These are phyloP conservation scores for Dastarcus helophoroides DNA, from an alignment of 2,888 invertebrate species.

Conservation along the genomic window DNA sequence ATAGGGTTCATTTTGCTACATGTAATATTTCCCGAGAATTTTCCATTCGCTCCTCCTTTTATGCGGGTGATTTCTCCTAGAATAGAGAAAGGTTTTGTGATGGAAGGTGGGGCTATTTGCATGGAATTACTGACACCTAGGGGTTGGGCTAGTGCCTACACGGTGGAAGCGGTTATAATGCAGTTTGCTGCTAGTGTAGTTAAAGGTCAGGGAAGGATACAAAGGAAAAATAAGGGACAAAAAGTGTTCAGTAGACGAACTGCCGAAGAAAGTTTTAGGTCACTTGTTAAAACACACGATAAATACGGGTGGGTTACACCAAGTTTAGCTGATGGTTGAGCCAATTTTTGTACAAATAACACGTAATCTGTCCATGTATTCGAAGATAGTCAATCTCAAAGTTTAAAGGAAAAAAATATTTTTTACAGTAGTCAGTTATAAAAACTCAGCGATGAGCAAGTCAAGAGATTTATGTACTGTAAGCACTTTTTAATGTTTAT, in stretches of 20 bases:
- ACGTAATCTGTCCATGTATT: no score
- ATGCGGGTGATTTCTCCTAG: constrained; percentile 52
- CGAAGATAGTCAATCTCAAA: no score
- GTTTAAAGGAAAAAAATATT: no score
- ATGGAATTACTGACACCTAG: constrained; percentile 79
- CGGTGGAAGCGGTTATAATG: constrained; percentile 79
- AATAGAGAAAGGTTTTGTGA: constrained; percentile 67
- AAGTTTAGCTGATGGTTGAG: constrained; percentile 72
- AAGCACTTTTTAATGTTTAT: no score
- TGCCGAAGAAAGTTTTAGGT: constrained; percentile 81
- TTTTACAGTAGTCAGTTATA: no score
- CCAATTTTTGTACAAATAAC: no score
- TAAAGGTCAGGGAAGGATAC: constrained; percentile 76
- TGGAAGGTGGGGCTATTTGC: constrained; percentile 84
- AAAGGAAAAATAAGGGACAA: constrained; percentile 63
- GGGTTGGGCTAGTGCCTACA: constrained; percentile 82
- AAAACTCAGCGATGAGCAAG: no score
- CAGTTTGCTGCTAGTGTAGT: constrained; percentile 82
- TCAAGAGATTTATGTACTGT: no score
- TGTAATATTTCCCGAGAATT: constrained; percentile 76
- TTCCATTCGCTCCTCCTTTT: constrained; percentile 82
- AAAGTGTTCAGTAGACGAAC: constrained; percentile 68
- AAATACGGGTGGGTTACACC: constrained; percentile 90
- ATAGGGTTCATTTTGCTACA: constrained; percentile 66
- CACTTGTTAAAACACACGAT: constrained; percentile 79